These are phyloP conservation scores for Prochilodus magdalenae DNA, from an alignment of 2,113 vertebrate species.

Conservation along the genomic window DNA sequence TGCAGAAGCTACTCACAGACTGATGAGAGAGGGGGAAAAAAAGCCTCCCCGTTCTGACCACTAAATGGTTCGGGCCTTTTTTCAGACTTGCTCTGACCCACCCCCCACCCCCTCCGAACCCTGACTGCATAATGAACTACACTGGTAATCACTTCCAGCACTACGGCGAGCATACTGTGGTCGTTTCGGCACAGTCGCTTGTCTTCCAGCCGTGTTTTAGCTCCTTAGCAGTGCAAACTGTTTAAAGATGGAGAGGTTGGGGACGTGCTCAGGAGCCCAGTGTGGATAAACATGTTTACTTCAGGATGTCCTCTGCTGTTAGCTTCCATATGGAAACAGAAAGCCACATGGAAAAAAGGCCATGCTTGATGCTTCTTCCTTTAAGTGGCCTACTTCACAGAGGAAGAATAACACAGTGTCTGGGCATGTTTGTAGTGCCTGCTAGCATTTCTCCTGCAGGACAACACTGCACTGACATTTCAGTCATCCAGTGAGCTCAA, in stretches of 20 bases:
- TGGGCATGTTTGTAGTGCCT: constrained; percentile 35
- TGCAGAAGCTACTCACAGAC: constrained; percentile 77
- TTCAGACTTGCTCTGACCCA: constrained; percentile 43
- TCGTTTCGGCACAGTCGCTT: constrained; percentile 43
- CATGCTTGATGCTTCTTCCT: constrained; percentile 9
- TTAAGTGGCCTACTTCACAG: constrained; percentile 22
- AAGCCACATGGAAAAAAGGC: constrained; percentile 3
- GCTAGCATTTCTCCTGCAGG: constrained; percentile 32
- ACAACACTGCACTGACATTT: constrained; percentile 46
- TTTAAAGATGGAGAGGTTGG: constrained; percentile 19
- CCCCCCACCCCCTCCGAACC: constrained; percentile 53
- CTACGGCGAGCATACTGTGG: constrained; percentile 58
- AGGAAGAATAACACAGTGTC: constrained; percentile 19
- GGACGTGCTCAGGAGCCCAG: constrained; percentile 4
- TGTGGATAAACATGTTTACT: constrained; percentile 39
- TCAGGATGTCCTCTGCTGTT: neutral
- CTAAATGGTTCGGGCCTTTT: constrained; percentile 72
- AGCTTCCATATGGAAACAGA: constrained; percentile 13
- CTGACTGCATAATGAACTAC: constrained; percentile 73
- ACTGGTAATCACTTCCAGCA: constrained; percentile 75
- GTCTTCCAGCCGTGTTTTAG: constrained; percentile 8
- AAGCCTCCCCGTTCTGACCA: constrained; percentile 66
- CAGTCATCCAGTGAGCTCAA: constrained; percentile 3
- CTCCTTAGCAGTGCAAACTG: constrained; percentile 24
- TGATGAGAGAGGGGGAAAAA: constrained; percentile 70